Evolutionary conservation across 2,888 invertebrate genomes (phyloP), one percentile per base, ranked within the genome.

Genomic region (Amitus sp.): DNA sequence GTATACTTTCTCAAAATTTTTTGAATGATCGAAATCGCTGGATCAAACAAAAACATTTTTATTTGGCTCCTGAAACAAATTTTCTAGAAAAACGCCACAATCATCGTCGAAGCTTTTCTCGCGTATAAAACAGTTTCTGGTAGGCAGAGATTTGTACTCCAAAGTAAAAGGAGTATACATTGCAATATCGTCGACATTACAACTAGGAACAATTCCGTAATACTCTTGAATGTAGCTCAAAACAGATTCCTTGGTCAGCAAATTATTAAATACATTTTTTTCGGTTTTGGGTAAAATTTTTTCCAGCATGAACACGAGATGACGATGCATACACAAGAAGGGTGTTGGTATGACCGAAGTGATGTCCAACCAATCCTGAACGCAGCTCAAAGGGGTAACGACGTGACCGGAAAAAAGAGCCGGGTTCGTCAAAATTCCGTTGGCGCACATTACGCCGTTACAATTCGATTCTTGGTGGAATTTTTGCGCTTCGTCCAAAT

Each of bases 281-380:
- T 93, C 88, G 47, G 86, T 82, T 73, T 90, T 91, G 0, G 88
- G 86, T 69, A 97, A 84, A 33, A 91, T 78, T 81, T 90, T 91
- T 73, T 96, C 95, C 73, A 95, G 85, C 98, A 98, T 98, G 79
- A 95, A 96, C 47, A 95, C 94, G 64, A 98, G 86, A 83, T 98
- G 98, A 79, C 98, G 96, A 83, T 98, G 98, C 75, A 98, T 95
- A 76, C 89, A 90, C 68, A 92, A 89, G 81, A 93, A 97, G 49
- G 72, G 76, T 4, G 85, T 77, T 33, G 83, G 82, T 49, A 84
- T 80, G 47, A 78, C 84, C 42, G 89, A 84, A 58, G 89, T 89
- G 63, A 92, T 87, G 67, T 89, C 84, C 66, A 93, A 80, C 96
- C 96, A 98, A 52, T 92, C 86, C 80, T 89, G 88, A 1, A 98